Conservation (phyloP, 2,113 vertebrate genomes). For the Apus apus region DNA sequence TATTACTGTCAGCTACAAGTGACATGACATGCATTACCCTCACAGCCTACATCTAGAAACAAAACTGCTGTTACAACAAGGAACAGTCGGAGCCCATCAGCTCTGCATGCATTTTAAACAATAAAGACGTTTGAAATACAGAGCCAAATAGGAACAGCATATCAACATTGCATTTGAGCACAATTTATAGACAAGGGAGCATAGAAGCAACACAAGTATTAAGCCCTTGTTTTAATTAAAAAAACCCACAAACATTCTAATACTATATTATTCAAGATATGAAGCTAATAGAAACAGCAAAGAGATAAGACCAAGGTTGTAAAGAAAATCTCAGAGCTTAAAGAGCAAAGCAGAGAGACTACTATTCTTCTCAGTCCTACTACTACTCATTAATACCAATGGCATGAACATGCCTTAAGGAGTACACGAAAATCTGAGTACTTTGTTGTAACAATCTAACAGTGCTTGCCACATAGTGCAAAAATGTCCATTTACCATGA, state of each 20-base stretch:
- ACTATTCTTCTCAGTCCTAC: background rate
- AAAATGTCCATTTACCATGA: background rate
- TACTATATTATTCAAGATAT: background rate
- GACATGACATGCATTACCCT: background rate
- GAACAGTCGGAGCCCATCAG: background rate
- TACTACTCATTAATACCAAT: background rate
- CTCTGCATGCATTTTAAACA: background rate
- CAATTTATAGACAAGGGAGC: background rate
- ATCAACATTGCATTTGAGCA: background rate
- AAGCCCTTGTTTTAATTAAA: background rate
- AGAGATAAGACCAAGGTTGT: background rate
- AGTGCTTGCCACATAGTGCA: background rate
- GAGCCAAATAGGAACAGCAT: background rate
- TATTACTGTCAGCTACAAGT: background rate
- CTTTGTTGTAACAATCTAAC: background rate
- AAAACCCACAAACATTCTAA: background rate
- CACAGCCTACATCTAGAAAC: background rate
- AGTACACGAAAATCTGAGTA: background rate
- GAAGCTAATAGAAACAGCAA: background rate
- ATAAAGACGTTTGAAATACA: background rate
- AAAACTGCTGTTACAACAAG: background rate
- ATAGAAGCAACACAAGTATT: background rate
- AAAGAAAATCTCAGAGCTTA: background rate
- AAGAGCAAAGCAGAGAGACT: background rate
- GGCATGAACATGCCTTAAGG: background rate